Evolutionary conservation across 2,113 vertebrate species (phyloP).

Genomic region (Bos taurus): ARS-UCD2.0 NC_037357.1:138184001-138184500

Average conservation of each 20-base stretch:
- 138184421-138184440: neutral
- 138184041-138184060: neutral
- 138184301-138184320: accelerated
- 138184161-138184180: too few relatives aligned
- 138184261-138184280: neutral
- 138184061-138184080: neutral
- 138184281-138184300: neutral
- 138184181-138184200: accelerated
- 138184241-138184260: accelerated
- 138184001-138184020: neutral
- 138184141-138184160: accelerated
- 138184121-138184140: neutral
- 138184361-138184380: accelerated
- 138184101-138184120: accelerated
- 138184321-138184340: accelerated
- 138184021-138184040: neutral
- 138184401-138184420: accelerated
- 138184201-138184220: too few relatives aligned
- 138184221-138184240: too few relatives aligned
- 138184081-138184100: accelerated
- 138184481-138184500: too few relatives aligned
- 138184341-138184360: neutral
- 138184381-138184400: accelerated
- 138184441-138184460: neutral
- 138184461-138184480: neutral